Evolutionary conservation across 2,113 vertebrate species (phyloP).

Genomic region (Coreoperca whiteheadi): DNA sequence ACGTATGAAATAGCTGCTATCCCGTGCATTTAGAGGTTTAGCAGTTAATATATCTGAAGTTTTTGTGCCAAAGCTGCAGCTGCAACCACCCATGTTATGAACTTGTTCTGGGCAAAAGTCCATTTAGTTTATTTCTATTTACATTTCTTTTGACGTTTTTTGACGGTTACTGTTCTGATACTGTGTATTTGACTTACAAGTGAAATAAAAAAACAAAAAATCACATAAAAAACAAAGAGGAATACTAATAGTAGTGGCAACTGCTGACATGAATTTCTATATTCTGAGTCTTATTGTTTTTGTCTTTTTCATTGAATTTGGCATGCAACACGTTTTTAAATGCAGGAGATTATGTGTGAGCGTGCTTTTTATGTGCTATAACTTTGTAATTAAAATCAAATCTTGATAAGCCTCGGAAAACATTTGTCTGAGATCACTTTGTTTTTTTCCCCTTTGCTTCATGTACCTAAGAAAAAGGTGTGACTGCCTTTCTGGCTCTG

Average conservation of each 20-base stretch:
- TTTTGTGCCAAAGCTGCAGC: background rate
- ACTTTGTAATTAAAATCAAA: constrained; percentile 73
- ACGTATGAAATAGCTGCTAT: background rate
- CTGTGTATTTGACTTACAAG: background rate
- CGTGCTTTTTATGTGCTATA: constrained; percentile 31
- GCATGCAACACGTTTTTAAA: constrained; percentile 32
- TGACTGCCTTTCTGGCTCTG: background rate
- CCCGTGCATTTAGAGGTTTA: background rate
- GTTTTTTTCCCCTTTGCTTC: background rate
- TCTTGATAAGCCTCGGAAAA: constrained; percentile 32
- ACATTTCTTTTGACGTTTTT: background rate
- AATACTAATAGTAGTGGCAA: background rate
- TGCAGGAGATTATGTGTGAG: constrained; percentile 28
- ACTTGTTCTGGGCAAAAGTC: background rate
- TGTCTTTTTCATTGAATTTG: constrained; percentile 35
- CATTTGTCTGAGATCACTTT: background rate
- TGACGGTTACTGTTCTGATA: background rate
- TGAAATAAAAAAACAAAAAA: too few species aligned
- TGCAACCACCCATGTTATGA: background rate
- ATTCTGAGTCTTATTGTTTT: background rate
- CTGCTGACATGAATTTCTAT: constrained; percentile 8
- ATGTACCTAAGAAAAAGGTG: background rate
- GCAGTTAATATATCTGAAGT: background rate
- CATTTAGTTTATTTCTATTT: constrained; percentile 10
- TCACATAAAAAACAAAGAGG: background rate